Evolutionary conservation across 2,888 invertebrate genomes (phyloP).

Genomic region (Amiota communis): DNA sequence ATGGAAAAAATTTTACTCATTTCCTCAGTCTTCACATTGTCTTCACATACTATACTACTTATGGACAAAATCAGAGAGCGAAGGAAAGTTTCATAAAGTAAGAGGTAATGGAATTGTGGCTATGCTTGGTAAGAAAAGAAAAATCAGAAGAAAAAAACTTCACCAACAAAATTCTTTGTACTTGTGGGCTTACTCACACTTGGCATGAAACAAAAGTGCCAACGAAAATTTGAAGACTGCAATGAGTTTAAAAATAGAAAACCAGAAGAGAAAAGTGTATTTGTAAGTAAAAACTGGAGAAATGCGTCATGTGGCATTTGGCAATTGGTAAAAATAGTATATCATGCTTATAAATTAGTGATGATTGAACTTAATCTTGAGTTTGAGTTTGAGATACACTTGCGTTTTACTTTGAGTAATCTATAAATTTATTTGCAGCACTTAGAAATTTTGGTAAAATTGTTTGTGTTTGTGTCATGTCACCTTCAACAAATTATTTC

Average conservation of each 20-base stretch:
- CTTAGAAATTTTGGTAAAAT: background rate
- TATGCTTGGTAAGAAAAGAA: background rate
- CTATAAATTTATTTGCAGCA: background rate
- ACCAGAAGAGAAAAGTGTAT: too few species aligned
- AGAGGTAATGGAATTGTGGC: background rate
- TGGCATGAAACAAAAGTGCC: background rate
- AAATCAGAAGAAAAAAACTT: background rate
- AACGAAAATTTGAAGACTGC: background rate
- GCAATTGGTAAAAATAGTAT: too few species aligned
- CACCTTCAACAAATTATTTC: too few species aligned
- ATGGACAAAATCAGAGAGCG: background rate
- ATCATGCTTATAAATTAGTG: background rate
- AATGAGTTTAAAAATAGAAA: background rate
- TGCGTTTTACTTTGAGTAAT: background rate
- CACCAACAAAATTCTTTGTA: too few species aligned
- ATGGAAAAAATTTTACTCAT: slow-evolving; percentile 63
- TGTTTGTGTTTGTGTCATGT: too few species aligned
- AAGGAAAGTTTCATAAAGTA: background rate
- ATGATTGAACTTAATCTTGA: background rate
- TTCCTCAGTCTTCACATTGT: slow-evolving; percentile 53
- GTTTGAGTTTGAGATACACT: too few species aligned
- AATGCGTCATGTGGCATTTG: background rate
- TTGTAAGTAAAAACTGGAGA: background rate
- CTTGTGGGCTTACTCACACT: background rate
- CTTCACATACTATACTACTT: background rate